These are phyloP conservation scores for Typhlichthys subterraneus DNA, from an alignment of 2,797 vertebrate genomes.

Conservation along the genomic window DNA sequence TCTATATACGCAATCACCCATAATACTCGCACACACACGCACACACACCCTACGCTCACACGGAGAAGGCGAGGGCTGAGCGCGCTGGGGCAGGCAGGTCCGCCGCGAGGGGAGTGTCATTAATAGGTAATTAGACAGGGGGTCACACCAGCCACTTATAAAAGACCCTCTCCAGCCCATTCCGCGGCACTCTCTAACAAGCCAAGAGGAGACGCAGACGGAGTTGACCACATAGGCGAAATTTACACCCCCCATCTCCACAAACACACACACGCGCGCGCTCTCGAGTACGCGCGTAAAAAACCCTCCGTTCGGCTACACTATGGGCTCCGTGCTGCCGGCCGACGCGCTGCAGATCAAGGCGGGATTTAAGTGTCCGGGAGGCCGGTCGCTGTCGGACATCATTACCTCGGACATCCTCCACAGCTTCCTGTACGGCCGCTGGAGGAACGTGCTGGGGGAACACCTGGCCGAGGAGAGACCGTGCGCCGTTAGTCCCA, in stretches of 20 bases:
- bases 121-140: conserved; percentile 97
- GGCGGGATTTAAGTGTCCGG: conserved; percentile 86
- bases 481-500: conserved; percentile 79
- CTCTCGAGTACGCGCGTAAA: too few species aligned
- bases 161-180: conserved; percentile 71
- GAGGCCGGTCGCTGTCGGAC: conserved; percentile 86
- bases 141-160: conserved; percentile 87
- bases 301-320: conserved; percentile 18
- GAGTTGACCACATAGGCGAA: neutral
- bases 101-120: conserved; percentile 89
- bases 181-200: conserved; percentile 46
- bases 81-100: conserved; percentile 71
- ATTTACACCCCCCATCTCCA: neutral
- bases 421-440: conserved; percentile 97
- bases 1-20: too few species aligned
- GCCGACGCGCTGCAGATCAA: conserved; percentile 89
- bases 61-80: conserved; percentile 36
- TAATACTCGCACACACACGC: neutral
- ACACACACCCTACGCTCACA: conserved; percentile 7
- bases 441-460: conserved; percentile 93
- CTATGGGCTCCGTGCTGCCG: conserved; percentile 94
- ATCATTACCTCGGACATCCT: conserved; percentile 98
- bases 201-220: conserved; percentile 34
- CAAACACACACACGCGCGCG: too few species aligned
- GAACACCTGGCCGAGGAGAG: conserved; percentile 92